Evolutionary conservation across 1,140 invertebrate species (phyloP).

Genomic region (Scaptodrosophila lebanonensis): DNA sequence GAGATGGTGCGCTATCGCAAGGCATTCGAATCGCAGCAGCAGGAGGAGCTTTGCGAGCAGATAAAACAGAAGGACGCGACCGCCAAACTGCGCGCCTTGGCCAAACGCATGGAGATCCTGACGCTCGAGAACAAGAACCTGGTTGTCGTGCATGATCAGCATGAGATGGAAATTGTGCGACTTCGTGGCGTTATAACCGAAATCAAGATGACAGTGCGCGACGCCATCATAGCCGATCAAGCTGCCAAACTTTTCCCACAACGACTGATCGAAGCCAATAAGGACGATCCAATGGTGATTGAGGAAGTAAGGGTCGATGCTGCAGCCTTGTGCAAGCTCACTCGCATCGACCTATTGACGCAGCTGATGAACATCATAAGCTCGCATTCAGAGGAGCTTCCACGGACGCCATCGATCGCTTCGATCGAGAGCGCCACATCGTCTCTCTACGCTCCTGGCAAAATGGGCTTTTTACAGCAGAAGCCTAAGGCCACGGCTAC

Average conservation of each 20-base stretch:
- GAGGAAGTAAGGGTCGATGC: constrained; percentile 44
- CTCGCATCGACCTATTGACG: constrained; percentile 79
- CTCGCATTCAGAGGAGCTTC: constrained; percentile 49
- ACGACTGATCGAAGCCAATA: constrained; percentile 26
- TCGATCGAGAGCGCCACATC: constrained; percentile 73
- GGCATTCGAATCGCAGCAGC: constrained; percentile 47
- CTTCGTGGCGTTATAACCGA: constrained; percentile 80
- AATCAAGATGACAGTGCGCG: constrained; percentile 80
- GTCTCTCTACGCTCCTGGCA: constrained; percentile 78
- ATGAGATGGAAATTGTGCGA: constrained; percentile 79
- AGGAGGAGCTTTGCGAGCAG: constrained; percentile 37
- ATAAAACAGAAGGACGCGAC: constrained; percentile 69
- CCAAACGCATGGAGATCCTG: constrained; percentile 80
- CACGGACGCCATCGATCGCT: constrained; percentile 43
- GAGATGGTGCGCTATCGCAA: constrained; percentile 51
- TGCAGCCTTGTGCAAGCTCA: constrained; percentile 76
- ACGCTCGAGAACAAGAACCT: constrained; percentile 78
- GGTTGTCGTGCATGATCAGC: constrained; percentile 77
- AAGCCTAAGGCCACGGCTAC: constrained; percentile 53
- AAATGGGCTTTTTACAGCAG: constrained; percentile 79
- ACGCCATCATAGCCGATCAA: constrained; percentile 79
- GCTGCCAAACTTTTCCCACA: constrained; percentile 73
- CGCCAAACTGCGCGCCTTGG: constrained; percentile 78
- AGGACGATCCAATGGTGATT: constrained; percentile 30
- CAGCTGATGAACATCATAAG: constrained; percentile 78